Evolutionary conservation across 1,140 invertebrate genomes (phyloP).

Genomic region (Carposina sasakii): DNA sequence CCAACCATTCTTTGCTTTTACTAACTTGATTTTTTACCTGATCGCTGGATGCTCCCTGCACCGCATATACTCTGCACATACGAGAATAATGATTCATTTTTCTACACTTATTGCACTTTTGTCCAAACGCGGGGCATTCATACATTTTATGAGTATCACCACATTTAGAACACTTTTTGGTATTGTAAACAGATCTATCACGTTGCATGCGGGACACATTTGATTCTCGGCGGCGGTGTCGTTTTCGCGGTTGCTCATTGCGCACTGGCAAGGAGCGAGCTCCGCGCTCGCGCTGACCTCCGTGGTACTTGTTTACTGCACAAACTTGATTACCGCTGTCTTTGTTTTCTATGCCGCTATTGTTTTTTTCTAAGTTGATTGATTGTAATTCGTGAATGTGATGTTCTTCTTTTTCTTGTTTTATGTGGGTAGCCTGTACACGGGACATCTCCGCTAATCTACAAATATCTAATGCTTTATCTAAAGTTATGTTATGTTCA

Average conservation of each 20-base stretch:
- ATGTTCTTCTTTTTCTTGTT: not conserved
- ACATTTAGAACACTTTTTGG: not conserved
- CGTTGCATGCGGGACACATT: not conserved
- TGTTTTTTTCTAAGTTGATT: not conserved
- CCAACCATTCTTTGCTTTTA: not conserved
- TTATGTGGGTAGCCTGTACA: constrained; percentile 7
- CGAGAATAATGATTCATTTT: constrained; percentile 11
- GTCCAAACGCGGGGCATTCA: constrained; percentile 8
- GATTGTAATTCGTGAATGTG: not conserved
- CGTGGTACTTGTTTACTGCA: not conserved
- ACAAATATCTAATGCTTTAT: constrained; percentile 13
- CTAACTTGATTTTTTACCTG: constrained; percentile 5
- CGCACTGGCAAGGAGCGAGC: not conserved
- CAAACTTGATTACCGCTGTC: not conserved
- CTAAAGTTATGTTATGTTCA: constrained; percentile 5
- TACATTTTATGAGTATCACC: not conserved
- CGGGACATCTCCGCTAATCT: constrained; percentile 8
- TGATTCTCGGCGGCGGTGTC: not conserved
- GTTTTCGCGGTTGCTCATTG: not conserved
- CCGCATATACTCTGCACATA: not conserved
- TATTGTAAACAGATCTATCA: not conserved
- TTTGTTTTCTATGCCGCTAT: not conserved
- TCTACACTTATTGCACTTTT: constrained; percentile 6
- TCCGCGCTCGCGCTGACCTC: not conserved
- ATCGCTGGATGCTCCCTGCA: not conserved